Conservation (phyloP, 2,888 invertebrate species). For the Pammene aurita region DNA sequence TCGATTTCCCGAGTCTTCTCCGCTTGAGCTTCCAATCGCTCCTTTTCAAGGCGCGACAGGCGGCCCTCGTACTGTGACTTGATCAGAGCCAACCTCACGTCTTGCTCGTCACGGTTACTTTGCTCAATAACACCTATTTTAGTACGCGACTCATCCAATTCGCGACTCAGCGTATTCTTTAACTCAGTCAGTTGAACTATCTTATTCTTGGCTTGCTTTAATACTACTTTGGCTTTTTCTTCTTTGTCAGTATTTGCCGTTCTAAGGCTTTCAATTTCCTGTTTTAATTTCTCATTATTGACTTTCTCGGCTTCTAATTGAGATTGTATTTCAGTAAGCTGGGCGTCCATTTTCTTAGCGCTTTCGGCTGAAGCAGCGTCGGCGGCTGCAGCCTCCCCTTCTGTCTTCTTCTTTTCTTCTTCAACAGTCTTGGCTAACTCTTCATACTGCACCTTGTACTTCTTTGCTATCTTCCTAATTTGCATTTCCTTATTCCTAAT, state of each 20-base stretch:
- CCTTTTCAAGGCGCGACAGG: constrained; percentile 87
- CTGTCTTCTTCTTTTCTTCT: constrained; percentile 84
- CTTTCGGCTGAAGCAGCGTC: constrained; percentile 72
- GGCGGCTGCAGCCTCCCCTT: constrained; percentile 80
- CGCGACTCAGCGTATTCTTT: constrained; percentile 84
- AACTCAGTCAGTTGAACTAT: constrained; percentile 88
- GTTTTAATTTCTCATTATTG: constrained; percentile 86
- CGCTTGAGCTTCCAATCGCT: constrained; percentile 85
- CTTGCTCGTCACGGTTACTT: constrained; percentile 82
- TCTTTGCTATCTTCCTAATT: constrained; percentile 94
- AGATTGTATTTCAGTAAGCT: constrained; percentile 69
- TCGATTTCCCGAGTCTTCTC: constrained; percentile 87
- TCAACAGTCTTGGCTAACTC: constrained; percentile 87
- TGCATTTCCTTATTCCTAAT: constrained; percentile 87
- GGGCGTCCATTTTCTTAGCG: constrained; percentile 81
- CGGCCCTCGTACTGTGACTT: constrained; percentile 88
- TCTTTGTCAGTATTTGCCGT: constrained; percentile 84
- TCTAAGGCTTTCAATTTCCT: constrained; percentile 85
- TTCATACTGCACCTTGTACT: constrained; percentile 94
- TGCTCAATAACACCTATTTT: constrained; percentile 80
- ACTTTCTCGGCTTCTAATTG: constrained; percentile 76
- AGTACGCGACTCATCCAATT: constrained; percentile 81
- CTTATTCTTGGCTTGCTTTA: constrained; percentile 89
- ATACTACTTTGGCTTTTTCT: constrained; percentile 85
- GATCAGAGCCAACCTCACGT: constrained; percentile 83